Evolutionary conservation across 2,888 invertebrate species (phyloP).

Genomic region (Oxytorus armatus): DNA sequence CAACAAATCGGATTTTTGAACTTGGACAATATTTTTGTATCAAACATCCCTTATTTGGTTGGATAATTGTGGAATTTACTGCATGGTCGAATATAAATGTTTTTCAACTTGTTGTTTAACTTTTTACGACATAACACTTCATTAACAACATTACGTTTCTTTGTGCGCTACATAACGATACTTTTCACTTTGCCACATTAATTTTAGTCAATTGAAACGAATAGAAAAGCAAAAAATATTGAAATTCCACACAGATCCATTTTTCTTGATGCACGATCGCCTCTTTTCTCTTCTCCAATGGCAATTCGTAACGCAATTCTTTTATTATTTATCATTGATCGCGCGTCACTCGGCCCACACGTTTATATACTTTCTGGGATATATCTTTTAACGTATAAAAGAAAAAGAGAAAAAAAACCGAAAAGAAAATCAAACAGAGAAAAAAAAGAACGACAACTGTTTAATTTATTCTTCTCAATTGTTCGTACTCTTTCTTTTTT

Average conservation of each 20-base stretch:
- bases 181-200: too few relatives aligned
- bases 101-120: too few relatives aligned
- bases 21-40: too few relatives aligned
- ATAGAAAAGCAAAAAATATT: background rate
- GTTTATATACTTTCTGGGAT: conserved; percentile 20
- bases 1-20: too few relatives aligned
- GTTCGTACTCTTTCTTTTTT: conserved; percentile 83
- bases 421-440: conserved; percentile 30
- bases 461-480: conserved; percentile 68
- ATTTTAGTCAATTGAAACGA: background rate
- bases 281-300: conserved; percentile 15
- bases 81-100: too few relatives aligned
- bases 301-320: conserved; percentile 47
- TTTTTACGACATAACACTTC: too few relatives aligned
- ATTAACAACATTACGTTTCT: too few relatives aligned
- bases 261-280: conserved; percentile 11
- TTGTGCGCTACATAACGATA: too few relatives aligned
- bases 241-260: background rate
- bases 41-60: too few relatives aligned
- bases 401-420: conserved; percentile 17
- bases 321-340: conserved; percentile 35
- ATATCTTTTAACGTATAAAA: conserved; percentile 7
- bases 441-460: conserved; percentile 41
- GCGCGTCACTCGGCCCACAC: conserved; percentile 6
- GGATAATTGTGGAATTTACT: too few relatives aligned